Conservation (phyloP, 1,140 invertebrate genomes). For the Microplitis mediator region DNA sequence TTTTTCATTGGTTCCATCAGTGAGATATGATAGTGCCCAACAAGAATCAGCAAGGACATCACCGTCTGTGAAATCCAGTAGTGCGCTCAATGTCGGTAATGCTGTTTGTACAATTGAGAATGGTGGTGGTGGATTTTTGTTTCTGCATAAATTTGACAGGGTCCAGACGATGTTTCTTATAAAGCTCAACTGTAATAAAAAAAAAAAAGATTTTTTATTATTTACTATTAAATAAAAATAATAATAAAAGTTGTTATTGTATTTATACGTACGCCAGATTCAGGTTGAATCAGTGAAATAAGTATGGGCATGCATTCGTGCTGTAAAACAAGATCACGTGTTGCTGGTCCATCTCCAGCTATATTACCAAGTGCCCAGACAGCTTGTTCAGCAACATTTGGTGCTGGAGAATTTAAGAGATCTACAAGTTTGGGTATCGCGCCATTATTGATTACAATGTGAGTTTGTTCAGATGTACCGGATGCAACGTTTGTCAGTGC, state of each 20-base stretch:
- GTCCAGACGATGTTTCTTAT: conserved; percentile 81
- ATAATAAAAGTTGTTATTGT: conserved; percentile 30
- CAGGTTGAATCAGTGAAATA: conserved; percentile 70
- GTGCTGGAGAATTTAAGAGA: conserved; percentile 75
- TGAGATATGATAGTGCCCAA: conserved; percentile 96
- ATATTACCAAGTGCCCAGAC: conserved; percentile 99
- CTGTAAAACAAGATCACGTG: conserved; percentile 77
- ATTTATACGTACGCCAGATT: conserved; percentile 60
- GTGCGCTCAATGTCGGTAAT: conserved; percentile 78
- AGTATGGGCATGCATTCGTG: conserved; percentile 70
- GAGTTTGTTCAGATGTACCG: conserved; percentile 89
- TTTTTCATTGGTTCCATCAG: conserved; percentile 91
- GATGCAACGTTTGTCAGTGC: conserved; percentile 98
- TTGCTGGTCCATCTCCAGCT: conserved; percentile 83
- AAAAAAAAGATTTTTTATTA: not conserved
- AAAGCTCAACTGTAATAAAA: conserved; percentile 42
- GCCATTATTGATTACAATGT: conserved; percentile 82
- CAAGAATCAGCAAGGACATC: conserved; percentile 89
- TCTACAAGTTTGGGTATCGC: conserved; percentile 86
- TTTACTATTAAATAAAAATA: not conserved
- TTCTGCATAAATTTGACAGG: conserved; percentile 89
- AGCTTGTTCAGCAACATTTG: conserved; percentile 91
- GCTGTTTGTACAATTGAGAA: conserved; percentile 80
- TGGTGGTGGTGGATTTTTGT: conserved; percentile 86
- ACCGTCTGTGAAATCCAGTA: conserved; percentile 77